Conservation (phyloP, 37 sponge, comb jelly and placozoan genomes). For the Beroe ovata region DNA sequence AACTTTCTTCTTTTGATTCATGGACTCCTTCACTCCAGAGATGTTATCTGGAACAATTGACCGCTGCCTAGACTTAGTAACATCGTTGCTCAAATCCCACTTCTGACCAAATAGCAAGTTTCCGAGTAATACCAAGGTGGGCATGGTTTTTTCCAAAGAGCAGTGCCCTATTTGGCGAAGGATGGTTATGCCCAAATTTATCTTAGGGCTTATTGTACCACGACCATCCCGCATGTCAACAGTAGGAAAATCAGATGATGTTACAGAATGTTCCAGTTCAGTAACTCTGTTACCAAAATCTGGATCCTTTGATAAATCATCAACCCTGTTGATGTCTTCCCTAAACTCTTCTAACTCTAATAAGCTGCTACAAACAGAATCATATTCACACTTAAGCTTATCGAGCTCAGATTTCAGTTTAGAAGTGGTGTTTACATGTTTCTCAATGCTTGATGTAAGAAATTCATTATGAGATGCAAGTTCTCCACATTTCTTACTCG, state of each 20-base stretch:
- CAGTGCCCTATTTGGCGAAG: slow-evolving; percentile 5
- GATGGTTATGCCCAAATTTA: slow-evolving; percentile 5
- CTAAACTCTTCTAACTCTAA: neutral
- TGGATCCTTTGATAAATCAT: neutral
- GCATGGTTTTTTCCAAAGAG: slow-evolving; percentile 26
- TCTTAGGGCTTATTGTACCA: neutral
- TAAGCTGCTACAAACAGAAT: neutral
- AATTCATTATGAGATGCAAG: neutral
- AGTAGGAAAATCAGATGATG: neutral
- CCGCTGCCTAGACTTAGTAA: neutral
- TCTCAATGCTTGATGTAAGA: neutral
- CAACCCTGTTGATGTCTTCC: neutral
- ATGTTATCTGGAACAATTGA: neutral
- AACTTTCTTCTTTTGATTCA: neutral
- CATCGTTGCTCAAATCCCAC: slow-evolving; percentile 19
- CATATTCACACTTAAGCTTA: neutral
- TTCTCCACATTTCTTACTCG: neutral
- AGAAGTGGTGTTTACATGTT: neutral
- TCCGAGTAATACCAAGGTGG: neutral
- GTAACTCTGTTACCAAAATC: neutral
- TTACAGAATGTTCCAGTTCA: neutral
- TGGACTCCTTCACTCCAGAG: neutral
- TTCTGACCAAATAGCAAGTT: slow-evolving; percentile 8
- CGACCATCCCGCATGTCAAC: neutral
- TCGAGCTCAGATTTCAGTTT: neutral